phyloP scores from a whole-genome alignment of 2,113 vertebrate species.

The Romanogobio albipinnatus region DNA sequence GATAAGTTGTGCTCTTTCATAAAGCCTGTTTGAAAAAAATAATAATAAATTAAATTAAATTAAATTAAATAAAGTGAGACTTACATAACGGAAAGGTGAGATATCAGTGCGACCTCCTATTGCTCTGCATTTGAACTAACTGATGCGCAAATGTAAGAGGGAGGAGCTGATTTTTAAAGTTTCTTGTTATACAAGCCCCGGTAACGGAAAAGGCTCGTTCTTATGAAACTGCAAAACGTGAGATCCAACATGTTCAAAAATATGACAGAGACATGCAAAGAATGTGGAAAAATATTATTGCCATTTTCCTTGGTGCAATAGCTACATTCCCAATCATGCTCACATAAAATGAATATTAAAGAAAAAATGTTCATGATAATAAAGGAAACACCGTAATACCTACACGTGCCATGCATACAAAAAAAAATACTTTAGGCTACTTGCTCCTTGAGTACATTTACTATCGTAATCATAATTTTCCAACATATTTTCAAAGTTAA shows the following conservation, averaged over 20 bases:
- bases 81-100: constrained; percentile 48
- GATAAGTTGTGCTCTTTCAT: constrained; percentile 14
- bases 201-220: constrained; percentile 44
- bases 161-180: constrained; percentile 69
- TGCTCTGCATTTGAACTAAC: constrained; percentile 61
- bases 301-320: neutral
- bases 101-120: constrained; percentile 62
- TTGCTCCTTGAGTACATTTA: neutral
- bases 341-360: neutral
- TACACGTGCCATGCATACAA: neutral
- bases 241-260: constrained; percentile 35
- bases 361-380: no score
- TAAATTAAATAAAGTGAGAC: constrained; percentile 46
- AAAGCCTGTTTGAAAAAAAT: constrained; percentile 35
- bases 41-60: neutral
- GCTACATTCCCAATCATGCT: neutral
- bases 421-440: neutral
- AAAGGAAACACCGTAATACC: neutral
- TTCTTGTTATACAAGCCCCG: constrained; percentile 65
- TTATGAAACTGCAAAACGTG: constrained; percentile 62
- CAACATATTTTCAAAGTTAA: neutral
- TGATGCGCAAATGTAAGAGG: constrained; percentile 66
- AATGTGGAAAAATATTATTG: neutral
- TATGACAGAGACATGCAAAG: neutral
- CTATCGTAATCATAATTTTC: neutral